A percentile compares a stretch with the other conserved stretches of the same genome.
These are phyloP conservation scores for Takifugu rubripes DNA, from an alignment of 2,797 vertebrate genomes.

Conservation along the genomic window DNA sequence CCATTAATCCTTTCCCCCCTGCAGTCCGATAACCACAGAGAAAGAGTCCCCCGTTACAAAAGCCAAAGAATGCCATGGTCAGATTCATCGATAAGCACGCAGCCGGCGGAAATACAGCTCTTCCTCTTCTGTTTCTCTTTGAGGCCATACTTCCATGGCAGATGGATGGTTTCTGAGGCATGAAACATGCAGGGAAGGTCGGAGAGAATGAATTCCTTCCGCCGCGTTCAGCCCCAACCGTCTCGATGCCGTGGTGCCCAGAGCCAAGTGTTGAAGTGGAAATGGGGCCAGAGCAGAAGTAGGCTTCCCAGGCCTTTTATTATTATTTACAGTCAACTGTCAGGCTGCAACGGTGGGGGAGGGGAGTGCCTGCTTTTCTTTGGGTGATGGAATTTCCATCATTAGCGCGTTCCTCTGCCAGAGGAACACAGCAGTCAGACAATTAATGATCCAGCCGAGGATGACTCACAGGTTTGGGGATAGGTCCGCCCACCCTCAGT, in stretches of 20 bases:
- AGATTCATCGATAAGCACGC: conserved; percentile 36
- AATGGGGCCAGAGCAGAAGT: conserved; percentile 49
- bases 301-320: conserved; percentile 24
- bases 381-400: conserved; percentile 36
- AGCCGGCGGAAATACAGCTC: conserved; percentile 40
- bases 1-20: conserved; percentile 62
- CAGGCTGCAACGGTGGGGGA: conserved; percentile 43
- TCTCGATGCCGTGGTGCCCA: conserved; percentile 46
- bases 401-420: conserved; percentile 51
- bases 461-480: conserved; percentile 64
- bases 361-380: conserved; percentile 18
- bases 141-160: conserved; percentile 47
- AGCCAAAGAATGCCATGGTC: conserved; percentile 14
- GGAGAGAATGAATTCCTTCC: conserved; percentile 40
- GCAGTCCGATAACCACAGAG: conserved; percentile 61
- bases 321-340: too few species aligned
- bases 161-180: conserved; percentile 65
- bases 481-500: conserved; percentile 37
- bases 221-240: conserved; percentile 42
- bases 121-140: conserved; percentile 19
- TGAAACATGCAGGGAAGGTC: conserved; percentile 45
- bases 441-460: conserved; percentile 60
- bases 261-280: conserved; percentile 45
- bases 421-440: conserved; percentile 59
- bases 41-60: conserved; percentile 24